Percentiles rank a stretch among this genome's conserved stretches.
phyloP scores from a whole-genome alignment of 1,140 invertebrate genomes.

The Tenebrio molitor region DNA sequence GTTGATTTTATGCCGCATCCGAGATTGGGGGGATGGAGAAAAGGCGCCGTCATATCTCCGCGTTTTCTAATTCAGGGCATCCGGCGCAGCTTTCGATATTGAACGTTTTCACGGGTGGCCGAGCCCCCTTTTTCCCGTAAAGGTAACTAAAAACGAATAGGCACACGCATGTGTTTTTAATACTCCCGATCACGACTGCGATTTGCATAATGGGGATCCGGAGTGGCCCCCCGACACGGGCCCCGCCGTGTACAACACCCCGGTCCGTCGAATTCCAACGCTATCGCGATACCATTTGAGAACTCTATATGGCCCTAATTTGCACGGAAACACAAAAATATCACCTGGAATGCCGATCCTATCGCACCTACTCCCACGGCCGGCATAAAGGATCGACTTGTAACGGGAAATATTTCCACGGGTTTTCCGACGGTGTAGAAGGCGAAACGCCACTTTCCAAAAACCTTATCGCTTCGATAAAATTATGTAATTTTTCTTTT shows the following conservation, averaged over 20 bases:
- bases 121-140: constrained; percentile 34
- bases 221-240: background rate
- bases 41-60: constrained; percentile 37
- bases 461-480: constrained; percentile 34
- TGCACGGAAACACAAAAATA: constrained; percentile 43
- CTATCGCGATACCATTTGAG: constrained; percentile 46
- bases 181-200: constrained; percentile 51
- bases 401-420: constrained; percentile 1
- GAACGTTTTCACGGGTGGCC: constrained; percentile 36
- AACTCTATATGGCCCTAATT: constrained; percentile 46
- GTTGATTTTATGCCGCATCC: constrained; percentile 28
- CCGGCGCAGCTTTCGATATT: constrained; percentile 39
- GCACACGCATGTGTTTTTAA: constrained; percentile 56
- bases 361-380: constrained; percentile 20
- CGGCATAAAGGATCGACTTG: constrained; percentile 21
- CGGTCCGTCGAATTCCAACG: constrained; percentile 15
- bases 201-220: constrained; percentile 52
- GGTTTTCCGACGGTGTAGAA: constrained; percentile 3
- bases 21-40: constrained; percentile 11
- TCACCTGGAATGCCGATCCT: constrained; percentile 36
- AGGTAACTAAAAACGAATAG: constrained; percentile 54
- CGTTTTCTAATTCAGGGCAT: constrained; percentile 37
- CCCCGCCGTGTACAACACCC: constrained; percentile 23
- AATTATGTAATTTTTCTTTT: constrained; percentile 41
- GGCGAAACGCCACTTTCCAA: constrained; percentile 20